Evolutionary conservation across 2,888 invertebrate genomes (phyloP), one percentile per base, ranked within the genome.

Genomic region (Microctonus hyperodae): DNA sequence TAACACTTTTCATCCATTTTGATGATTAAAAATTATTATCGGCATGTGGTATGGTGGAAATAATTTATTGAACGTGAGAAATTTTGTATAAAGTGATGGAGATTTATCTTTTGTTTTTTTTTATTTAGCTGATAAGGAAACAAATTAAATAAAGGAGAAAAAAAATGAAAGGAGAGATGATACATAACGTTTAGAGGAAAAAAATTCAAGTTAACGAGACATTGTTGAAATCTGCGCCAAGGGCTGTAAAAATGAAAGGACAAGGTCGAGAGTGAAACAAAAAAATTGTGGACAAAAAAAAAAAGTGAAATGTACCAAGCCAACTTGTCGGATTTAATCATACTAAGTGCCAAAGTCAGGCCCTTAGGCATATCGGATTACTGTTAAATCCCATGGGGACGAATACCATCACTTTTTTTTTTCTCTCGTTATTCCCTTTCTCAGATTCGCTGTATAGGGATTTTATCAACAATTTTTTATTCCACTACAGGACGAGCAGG

Each of bases 321-420:
- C 64, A 73, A 74, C 70, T 71, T 75, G 77, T 78, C 76, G 71
- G 70, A 74, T 76, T 80, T 78, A 81, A 80, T 81, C 79, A 77
- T 75, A 74, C 77, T 76, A 77, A 80, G 79, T 79, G 77, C 74
- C 72, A 69, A 71, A 73, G 72, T 73, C 67, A 71, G 72, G 68
- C 69, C 73, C 72, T 72, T 71, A 73, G 73, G 74, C 74, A 75
- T 78, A 78, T 77, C 75, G 73, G 75, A 77, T 78, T 76, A 76
- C 74, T 64, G 73, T 71, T 70, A 71, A 72, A 68, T 67, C 65
- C 59, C 64, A 65, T 64, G 20, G 65, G 61, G 64, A 65, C 58
- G n/a, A 44, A 64, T 62, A 65, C 65, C 60, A 69, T 69, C 69
- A 67, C 65, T 65, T 64, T 64, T 63, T 53, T 53, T 68, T 64